Conservation (phyloP, 1,140 invertebrate species). For the Xylocopa sonorina region DNA sequence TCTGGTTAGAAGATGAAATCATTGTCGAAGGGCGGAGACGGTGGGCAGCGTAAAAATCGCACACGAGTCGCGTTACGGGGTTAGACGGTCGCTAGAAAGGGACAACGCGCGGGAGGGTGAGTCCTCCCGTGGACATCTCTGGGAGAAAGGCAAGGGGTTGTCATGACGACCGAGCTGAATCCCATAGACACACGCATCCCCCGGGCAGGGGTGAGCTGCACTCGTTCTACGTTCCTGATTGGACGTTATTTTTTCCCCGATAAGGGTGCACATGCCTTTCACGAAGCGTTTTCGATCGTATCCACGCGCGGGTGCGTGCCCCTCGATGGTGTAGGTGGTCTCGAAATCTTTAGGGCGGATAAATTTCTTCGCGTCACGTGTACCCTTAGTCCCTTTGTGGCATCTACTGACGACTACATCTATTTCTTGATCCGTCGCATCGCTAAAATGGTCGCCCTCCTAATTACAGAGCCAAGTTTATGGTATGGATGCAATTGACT, state of each 20-base stretch:
- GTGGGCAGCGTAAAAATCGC: slow-evolving; percentile 23
- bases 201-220: slow-evolving; percentile 68
- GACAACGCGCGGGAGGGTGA: slow-evolving; percentile 50
- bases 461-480: not conserved
- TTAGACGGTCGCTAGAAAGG: slow-evolving; percentile 53
- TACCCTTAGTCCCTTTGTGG: slow-evolving; percentile 30
- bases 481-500: not conserved
- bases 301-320: slow-evolving; percentile 26
- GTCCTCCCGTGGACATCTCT: slow-evolving; percentile 67
- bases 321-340: slow-evolving; percentile 49
- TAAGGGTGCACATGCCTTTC: slow-evolving; percentile 76
- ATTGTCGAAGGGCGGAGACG: slow-evolving; percentile 23
- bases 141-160: slow-evolving; percentile 74
- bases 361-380: slow-evolving; percentile 39
- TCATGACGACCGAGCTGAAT: slow-evolving; percentile 79
- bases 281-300: slow-evolving; percentile 51
- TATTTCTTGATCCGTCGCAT: not conserved
- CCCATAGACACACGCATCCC: slow-evolving; percentile 73
- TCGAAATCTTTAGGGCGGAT: slow-evolving; percentile 29
- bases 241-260: slow-evolving; percentile 79
- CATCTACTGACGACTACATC: not conserved
- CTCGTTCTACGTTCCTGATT: slow-evolving; percentile 77
- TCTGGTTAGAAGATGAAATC: slow-evolving; percentile 37
- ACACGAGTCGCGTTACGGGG: slow-evolving; percentile 37
- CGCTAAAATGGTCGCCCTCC: no score